Evolutionary conservation across 2,113 vertebrate genomes (phyloP), one percentile per base, ranked within the genome.

Genomic region (Lates calcarifer): DNA sequence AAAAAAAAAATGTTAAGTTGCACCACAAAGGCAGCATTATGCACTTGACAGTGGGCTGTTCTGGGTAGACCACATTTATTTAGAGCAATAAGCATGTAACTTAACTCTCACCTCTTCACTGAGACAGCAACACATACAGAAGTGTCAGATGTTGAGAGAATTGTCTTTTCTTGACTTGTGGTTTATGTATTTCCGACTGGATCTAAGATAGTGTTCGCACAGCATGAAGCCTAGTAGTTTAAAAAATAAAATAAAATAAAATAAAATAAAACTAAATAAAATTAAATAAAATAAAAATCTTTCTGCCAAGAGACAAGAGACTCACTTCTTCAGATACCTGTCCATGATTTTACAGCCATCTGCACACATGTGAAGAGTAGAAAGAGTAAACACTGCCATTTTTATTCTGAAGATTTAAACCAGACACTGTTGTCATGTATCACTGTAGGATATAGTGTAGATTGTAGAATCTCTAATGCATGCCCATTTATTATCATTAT

Each of bases 401-500:
- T 33, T 1, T 10, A 29, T 56, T 43, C 10, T 56, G 39, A 31
- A 77, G 35, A 51, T 62, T 66, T 20, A 11, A 72, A 62, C n/a
- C 79, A 68, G 55, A 66, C 37, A 15, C 29, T 41, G 35, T 47
- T 56, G 77, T 56, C 62, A 65, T 66, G 63, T 72, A 33, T 49
- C 61, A 11, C 43, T 69, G 62, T 49, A 33, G 68, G 55, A 73
- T 58, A 10, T 41, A 69, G 57, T 77, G 61, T 26, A 66, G 63
- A 37, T 51, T 75, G 67, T 49, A 70, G 76, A 75, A 28, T 53
- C n/a, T 55, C 47, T 79, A 69, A 75, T 72, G 77, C 84, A 79
- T 4, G 65, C 37, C 65, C 29, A 77, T 89, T 76, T 87, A 55
- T 84, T 85, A 70, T 82, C 84, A 61, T 75, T 66, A 74, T 77